These are phyloP conservation scores for Labeo calbasu DNA, from an alignment of 2,797 vertebrate species.

Conservation along the genomic window DNA sequence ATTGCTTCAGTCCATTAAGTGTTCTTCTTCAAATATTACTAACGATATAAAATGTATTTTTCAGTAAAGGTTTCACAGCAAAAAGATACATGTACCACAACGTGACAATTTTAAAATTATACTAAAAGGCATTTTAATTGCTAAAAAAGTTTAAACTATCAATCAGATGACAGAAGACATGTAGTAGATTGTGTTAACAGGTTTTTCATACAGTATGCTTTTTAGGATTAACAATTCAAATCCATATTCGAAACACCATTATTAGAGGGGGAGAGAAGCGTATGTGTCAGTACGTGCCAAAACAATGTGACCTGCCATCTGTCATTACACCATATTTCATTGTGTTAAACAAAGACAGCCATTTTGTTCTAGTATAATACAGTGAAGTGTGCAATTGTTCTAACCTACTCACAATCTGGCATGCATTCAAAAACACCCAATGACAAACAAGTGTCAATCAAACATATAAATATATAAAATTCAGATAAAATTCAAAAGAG, in stretches of 20 bases:
- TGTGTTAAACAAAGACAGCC: slow-evolving; percentile 1
- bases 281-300: background rate
- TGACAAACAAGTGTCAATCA: background rate
- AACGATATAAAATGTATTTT: background rate
- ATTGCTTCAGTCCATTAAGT: background rate
- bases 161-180: too few relatives aligned
- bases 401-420: background rate
- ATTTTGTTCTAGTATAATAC: background rate
- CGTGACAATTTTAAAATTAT: too few relatives aligned
- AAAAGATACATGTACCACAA: too few relatives aligned
- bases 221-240: background rate
- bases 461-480: background rate
- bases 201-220: too few relatives aligned
- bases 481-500: background rate
- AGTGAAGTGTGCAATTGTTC: background rate
- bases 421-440: background rate
- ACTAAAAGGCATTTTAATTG: too few relatives aligned
- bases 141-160: too few relatives aligned
- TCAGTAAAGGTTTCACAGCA: background rate
- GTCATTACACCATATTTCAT: background rate
- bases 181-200: too few relatives aligned
- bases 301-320: slow-evolving; percentile 15
- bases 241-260: background rate
- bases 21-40: background rate
- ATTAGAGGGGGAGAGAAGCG: background rate